Conservation (phyloP, 2,113 vertebrate species). For the Chauna torquata region DNA sequence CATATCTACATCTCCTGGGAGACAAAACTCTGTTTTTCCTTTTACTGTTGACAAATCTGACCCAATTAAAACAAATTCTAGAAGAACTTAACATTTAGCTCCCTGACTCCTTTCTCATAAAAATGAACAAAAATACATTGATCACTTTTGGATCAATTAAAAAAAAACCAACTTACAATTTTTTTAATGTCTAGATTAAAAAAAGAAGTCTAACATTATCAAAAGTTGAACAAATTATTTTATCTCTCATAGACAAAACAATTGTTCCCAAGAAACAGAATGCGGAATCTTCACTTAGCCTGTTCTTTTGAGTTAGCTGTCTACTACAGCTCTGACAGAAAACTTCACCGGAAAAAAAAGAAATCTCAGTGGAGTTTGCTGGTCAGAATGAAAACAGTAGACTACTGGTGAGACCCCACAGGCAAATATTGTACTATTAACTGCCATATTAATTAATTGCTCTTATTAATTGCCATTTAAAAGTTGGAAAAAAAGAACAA, state of each 20-base stretch:
- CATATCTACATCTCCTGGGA: constrained; percentile 63
- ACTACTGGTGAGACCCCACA: not conserved
- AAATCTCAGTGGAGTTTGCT: not conserved
- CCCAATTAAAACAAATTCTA: not conserved
- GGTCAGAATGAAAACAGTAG: not conserved
- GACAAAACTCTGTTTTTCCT: constrained; percentile 58
- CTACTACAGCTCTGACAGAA: not conserved
- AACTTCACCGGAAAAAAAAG: not conserved
- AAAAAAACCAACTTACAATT: too few species aligned
- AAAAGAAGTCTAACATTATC: not conserved
- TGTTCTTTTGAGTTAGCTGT: not conserved
- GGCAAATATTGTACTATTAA: not conserved
- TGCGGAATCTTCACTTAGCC: not conserved
- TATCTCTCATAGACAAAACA: not conserved
- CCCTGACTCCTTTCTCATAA: not conserved
- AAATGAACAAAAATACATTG: not conserved
- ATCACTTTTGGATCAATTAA: not conserved
- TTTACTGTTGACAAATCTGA: constrained; percentile 27
- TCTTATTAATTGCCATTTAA: not conserved
- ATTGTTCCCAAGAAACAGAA: not conserved
- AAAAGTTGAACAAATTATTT: not conserved
- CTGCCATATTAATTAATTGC: not conserved
- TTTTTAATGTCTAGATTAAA: not conserved
- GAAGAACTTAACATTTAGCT: not conserved
- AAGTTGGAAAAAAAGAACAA: not conserved